Conservation (phyloP, 2,888 invertebrate species). For the Dasysyrphus albostriatus region DNA sequence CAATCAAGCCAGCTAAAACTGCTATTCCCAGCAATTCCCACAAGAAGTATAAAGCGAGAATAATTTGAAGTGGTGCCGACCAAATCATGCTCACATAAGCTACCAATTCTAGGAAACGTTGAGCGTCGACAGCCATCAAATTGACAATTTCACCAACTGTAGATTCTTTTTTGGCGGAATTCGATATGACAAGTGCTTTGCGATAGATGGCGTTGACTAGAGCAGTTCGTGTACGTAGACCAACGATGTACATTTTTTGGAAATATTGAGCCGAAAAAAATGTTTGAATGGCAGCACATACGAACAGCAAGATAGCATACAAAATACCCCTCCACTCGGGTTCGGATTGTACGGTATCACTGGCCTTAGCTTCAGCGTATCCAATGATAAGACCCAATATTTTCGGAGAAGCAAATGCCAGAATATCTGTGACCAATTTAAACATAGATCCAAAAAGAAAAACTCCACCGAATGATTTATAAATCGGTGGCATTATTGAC, state of each 20-base stretch:
- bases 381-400: conserved; percentile 91
- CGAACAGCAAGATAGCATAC: conserved; percentile 90
- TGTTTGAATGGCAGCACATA: conserved; percentile 91
- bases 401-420: conserved; percentile 96
- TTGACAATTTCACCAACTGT: conserved; percentile 97
- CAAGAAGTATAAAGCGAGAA: conserved; percentile 92
- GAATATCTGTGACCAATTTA: conserved; percentile 92
- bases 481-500: conserved; percentile 92
- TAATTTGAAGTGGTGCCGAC: conserved; percentile 96
- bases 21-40: conserved; percentile 93
- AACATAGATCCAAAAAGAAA: conserved; percentile 93
- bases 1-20: conserved; percentile 93
- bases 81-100: conserved; percentile 95
- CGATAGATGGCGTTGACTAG: conserved; percentile 94
- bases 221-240: conserved; percentile 94
- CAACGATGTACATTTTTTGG: conserved; percentile 94
- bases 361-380: conserved; percentile 86
- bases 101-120: conserved; percentile 92
- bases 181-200: conserved; percentile 92
- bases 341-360: conserved; percentile 82
- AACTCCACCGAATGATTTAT: conserved; percentile 93
- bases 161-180: conserved; percentile 91
- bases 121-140: conserved; percentile 96
- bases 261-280: conserved; percentile 95
- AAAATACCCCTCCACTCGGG: conserved; percentile 94